Evolutionary conservation across 1,140 invertebrate species (phyloP).

Genomic region (Drusus annulatus): DNA sequence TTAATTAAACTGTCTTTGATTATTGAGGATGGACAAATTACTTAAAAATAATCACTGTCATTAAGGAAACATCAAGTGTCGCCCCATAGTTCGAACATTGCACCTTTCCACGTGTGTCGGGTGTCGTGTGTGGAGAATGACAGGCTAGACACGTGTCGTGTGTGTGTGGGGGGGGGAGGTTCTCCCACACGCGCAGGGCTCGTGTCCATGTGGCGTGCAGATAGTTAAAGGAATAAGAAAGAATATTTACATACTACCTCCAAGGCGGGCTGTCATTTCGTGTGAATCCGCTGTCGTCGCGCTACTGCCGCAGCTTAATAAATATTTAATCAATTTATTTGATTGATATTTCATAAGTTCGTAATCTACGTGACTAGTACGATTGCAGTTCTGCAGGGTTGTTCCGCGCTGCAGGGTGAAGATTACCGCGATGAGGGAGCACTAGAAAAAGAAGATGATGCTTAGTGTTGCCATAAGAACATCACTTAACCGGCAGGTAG

Average conservation of each 20-base stretch:
- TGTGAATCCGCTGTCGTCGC: background rate
- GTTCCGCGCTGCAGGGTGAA: no score
- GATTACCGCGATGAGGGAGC: no score
- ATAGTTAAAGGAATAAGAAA: slow-evolving; percentile 49
- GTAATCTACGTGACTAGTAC: no score
- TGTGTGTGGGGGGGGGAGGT: background rate
- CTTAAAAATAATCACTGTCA: no score
- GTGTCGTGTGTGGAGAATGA: slow-evolving; percentile 18
- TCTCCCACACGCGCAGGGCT: slow-evolving; percentile 5
- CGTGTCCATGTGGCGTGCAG: slow-evolving; percentile 25
- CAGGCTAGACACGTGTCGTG: slow-evolving; percentile 25
- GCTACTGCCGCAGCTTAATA: slow-evolving; percentile 39
- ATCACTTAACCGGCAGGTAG: no score
- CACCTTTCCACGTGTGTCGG: slow-evolving; percentile 2
- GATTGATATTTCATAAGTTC: no score
- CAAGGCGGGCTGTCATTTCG: slow-evolving; percentile 50
- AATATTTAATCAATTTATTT: background rate
- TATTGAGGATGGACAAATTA: no score
- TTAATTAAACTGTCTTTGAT: no score
- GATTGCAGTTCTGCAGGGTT: no score
- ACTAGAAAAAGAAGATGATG: no score
- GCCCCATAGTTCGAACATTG: background rate
- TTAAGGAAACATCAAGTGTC: background rate
- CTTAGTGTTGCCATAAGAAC: no score
- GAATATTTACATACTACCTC: slow-evolving; percentile 52